A percentile compares a stretch with the other conserved stretches of the same genome.
phyloP scores from a whole-genome alignment of 2,888 invertebrate genomes.

The Drosophila suboccidentalis region DNA sequence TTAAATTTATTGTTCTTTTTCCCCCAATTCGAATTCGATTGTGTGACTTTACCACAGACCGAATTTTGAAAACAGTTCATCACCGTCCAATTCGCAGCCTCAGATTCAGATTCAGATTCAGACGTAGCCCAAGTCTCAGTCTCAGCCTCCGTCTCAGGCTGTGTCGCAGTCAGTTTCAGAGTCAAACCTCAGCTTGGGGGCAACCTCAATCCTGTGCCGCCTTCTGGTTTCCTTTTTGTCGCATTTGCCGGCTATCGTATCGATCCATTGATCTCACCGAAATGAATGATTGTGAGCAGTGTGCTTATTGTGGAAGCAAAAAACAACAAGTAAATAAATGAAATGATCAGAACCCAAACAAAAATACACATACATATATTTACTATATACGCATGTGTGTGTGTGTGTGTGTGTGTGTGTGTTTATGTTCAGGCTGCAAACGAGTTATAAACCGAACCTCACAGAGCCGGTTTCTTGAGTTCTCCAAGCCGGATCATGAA shows the following conservation, averaged over 20 bases:
- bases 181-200: constrained; percentile 28
- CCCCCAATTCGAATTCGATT: constrained; percentile 42
- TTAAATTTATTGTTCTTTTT: constrained; percentile 64
- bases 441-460: too few species aligned
- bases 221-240: constrained; percentile 65
- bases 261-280: constrained; percentile 81
- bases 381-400: constrained; percentile 1
- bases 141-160: neutral
- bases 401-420: constrained; percentile 11
- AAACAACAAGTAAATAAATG: constrained; percentile 34
- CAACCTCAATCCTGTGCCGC: constrained; percentile 9
- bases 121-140: neutral
- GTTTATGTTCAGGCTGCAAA: constrained; percentile 2
- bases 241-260: constrained; percentile 65
- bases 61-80: constrained; percentile 76
- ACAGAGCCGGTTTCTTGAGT: neutral
- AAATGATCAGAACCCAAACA: constrained; percentile 44
- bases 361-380: constrained; percentile 19
- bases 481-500: neutral
- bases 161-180: neutral
- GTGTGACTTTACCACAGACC: constrained; percentile 32
- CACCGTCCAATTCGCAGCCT: constrained; percentile 44
- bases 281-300: constrained; percentile 75
- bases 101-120: neutral
- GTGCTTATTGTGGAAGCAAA: constrained; percentile 43